A percentile compares a stretch with the other conserved stretches of the same genome.
phyloP scores from a whole-genome alignment of 1,140 invertebrate species.

The Sitodiplosis mosellana region DNA sequence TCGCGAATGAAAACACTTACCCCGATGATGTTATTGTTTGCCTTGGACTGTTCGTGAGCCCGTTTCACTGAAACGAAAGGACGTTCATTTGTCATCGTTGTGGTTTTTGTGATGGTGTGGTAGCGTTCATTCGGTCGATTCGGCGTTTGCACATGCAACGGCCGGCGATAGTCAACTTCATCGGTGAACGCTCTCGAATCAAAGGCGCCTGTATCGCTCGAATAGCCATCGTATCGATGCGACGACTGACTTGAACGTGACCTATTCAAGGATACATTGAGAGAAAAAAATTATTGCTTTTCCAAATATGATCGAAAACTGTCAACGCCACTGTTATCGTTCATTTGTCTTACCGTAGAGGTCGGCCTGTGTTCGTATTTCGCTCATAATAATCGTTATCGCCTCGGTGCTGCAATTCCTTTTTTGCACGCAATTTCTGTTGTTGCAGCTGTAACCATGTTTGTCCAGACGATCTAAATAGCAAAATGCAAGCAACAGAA shows the following conservation, averaged over 20 bases:
- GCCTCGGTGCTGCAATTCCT: constrained; percentile 1
- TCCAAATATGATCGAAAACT: background rate
- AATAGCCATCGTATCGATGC: constrained; percentile 4
- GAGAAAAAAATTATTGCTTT: background rate
- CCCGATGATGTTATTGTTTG: background rate
- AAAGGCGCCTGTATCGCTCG: constrained; percentile 4
- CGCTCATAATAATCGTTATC: constrained; percentile 3
- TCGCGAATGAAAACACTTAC: constrained; percentile 2
- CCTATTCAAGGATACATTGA: background rate
- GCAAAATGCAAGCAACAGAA: no score
- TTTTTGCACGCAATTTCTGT: constrained; percentile 5
- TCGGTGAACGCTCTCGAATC: constrained; percentile 4
- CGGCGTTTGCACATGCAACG: constrained; percentile 5
- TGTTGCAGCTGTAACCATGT: constrained; percentile 5
- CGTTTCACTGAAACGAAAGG: constrained; percentile 5
- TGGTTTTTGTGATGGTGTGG: constrained; percentile 2
- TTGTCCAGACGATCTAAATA: constrained; percentile 2
- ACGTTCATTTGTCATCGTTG: constrained; percentile 1
- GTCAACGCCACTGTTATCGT: background rate
- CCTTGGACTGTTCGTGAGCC: constrained; percentile 2
- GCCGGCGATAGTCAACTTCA: constrained; percentile 5
- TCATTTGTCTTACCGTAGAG: constrained; percentile 1
- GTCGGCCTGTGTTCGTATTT: constrained; percentile 3
- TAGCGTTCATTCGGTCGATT: constrained; percentile 1
- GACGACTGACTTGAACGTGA: background rate